These are phyloP conservation scores for Potamarius usumacintae DNA, from an alignment of 2,113 vertebrate genomes.

Conservation along the genomic window DNA sequence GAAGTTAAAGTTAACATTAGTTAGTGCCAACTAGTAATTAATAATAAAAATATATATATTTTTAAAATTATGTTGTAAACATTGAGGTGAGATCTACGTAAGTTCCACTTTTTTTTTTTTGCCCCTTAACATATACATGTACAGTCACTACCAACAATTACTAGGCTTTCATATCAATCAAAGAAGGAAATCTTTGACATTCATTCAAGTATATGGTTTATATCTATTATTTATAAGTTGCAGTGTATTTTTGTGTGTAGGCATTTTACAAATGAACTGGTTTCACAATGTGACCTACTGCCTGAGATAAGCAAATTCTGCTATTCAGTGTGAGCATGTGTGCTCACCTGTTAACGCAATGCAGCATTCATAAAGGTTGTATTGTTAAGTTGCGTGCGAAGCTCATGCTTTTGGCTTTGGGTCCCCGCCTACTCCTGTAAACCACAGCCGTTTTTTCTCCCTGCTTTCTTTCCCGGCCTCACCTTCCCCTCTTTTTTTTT, in stretches of 20 bases:
- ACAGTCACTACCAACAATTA: background rate
- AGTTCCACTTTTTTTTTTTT: background rate
- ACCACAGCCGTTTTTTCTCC: constrained; percentile 75
- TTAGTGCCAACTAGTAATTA: background rate
- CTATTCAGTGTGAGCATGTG: constrained; percentile 39
- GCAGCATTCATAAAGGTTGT: constrained; percentile 82
- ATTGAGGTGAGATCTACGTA: background rate
- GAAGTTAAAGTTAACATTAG: background rate
- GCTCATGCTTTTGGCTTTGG: constrained; percentile 72
- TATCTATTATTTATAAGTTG: background rate
- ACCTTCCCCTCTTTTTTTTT: constrained; percentile 76
- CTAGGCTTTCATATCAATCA: background rate
- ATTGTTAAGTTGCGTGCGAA: constrained; percentile 94
- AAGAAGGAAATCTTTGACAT: background rate
- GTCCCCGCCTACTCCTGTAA: constrained; percentile 81
- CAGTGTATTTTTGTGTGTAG: background rate
- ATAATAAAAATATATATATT: background rate
- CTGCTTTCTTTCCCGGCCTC: constrained; percentile 63
- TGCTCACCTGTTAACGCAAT: constrained; percentile 70
- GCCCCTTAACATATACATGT: background rate
- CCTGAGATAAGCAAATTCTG: constrained; percentile 45
- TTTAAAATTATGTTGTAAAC: background rate
- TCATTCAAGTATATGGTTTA: background rate
- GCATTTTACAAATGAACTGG: constrained; percentile 16
- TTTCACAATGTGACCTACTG: constrained; percentile 43